phyloP scores from a whole-genome alignment of 2,888 invertebrate genomes.

The Aphidius colemani region DNA sequence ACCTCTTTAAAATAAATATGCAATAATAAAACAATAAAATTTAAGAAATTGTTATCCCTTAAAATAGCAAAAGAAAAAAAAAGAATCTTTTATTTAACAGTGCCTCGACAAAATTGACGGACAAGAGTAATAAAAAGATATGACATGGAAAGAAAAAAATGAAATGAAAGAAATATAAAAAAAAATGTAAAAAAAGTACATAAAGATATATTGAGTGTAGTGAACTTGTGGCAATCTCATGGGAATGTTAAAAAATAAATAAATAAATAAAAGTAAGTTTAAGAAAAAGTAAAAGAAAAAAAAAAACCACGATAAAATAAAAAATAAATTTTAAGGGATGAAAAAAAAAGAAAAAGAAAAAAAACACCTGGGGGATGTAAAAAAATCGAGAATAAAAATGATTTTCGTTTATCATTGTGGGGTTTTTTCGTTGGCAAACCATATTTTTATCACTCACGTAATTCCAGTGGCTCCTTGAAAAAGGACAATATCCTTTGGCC shows the following conservation, averaged over 20 bases:
- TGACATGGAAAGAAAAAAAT: not conserved
- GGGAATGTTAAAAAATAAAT: not conserved
- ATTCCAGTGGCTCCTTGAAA: constrained; percentile 11
- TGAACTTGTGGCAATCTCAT: constrained; percentile 16
- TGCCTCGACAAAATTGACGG: not conserved
- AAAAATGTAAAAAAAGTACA: not conserved
- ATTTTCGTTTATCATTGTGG: constrained; percentile 7
- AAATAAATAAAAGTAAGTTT: too few relatives aligned
- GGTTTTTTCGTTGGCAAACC: constrained; percentile 15
- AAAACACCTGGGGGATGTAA: constrained; percentile 1
- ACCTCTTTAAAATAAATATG: too few relatives aligned
- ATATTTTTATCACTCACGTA: constrained; percentile 21
- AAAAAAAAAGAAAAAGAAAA: constrained; percentile 2
- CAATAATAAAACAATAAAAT: too few relatives aligned
- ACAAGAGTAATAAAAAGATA: not conserved
- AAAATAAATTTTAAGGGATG: not conserved
- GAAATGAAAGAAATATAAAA: not conserved
- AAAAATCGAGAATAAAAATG: constrained; percentile 1
- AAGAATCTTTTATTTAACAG: too few relatives aligned
- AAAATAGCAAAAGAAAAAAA: too few relatives aligned
- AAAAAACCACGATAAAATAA: not conserved
- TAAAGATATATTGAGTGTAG: not conserved
- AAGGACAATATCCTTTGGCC: constrained; percentile 17
- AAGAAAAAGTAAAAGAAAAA: too few relatives aligned
- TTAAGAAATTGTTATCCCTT: too few relatives aligned